These are phyloP conservation scores for Dufourea novaeangliae DNA, from an alignment of 1,140 invertebrate species.

Conservation along the genomic window DNA sequence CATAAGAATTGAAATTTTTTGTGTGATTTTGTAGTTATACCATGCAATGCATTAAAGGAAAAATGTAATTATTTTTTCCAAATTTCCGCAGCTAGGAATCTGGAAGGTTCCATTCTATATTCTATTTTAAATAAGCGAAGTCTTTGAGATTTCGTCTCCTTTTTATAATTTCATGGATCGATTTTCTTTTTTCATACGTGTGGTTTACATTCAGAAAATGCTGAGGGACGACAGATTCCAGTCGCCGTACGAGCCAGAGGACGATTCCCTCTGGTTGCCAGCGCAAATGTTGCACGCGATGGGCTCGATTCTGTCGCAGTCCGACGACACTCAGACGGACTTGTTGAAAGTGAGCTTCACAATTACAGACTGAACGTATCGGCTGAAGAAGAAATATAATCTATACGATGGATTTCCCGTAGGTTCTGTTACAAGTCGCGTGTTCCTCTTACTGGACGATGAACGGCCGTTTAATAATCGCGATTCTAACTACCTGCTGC, in stretches of 20 bases:
- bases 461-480: slow-evolving; percentile 91
- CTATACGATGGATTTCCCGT: slow-evolving; percentile 17
- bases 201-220: slow-evolving; percentile 86
- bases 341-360: slow-evolving; percentile 85
- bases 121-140: neutral
- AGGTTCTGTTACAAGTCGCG: slow-evolving; percentile 91
- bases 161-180: neutral
- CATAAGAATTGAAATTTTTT: too few relatives aligned
- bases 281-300: slow-evolving; percentile 93
- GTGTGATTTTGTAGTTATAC: too few relatives aligned
- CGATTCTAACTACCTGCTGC: slow-evolving; percentile 88
- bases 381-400: neutral
- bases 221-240: slow-evolving; percentile 95
- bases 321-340: slow-evolving; percentile 89
- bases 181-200: neutral
- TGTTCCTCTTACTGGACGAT: slow-evolving; percentile 91
- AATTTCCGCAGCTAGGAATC: too few relatives aligned
- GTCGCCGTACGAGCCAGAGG: slow-evolving; percentile 93
- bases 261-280: slow-evolving; percentile 94
- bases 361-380: neutral
- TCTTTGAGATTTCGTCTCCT: neutral
- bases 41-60: too few relatives aligned
- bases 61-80: too few relatives aligned
- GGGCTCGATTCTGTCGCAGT: slow-evolving; percentile 87
- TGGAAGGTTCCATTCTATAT: neutral